Base-by-base conservation (phyloP, 2,113 vertebrate genomes). In the Xiphophorus maculatus region DNA sequence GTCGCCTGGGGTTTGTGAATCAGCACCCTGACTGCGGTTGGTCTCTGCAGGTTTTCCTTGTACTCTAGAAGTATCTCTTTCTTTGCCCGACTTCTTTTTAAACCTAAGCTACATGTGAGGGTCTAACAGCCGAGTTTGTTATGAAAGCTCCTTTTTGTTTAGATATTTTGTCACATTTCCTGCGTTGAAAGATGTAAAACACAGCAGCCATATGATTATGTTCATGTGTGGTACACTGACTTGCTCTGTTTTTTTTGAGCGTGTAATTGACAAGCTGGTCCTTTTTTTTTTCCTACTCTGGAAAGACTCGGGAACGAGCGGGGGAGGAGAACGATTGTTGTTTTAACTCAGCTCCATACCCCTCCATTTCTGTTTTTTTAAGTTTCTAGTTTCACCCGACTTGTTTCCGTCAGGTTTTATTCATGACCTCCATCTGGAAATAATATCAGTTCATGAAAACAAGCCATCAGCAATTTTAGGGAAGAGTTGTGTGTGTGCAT, bases 391-490 rank as follows among this genome's bases (percentile, higher is more conserved):
- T 95, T 94, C 93, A 92, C 90, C 88, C 85, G 35, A 91, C 86
- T 91, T 87, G 84, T 94, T 94, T 94, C 93, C 90, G 89, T 92
- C 74, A 48, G 82, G 88, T 94, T 93, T 92, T 92, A 94, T 94
- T 94, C 91, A 93, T 92, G 90, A 92, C 85, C 92, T 89, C 93
- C 94, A 95, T 95, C 94, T 95, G 94, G 93, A 95, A 95, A 94
- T 94, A 92, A 95, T 95, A 94, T 93, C 82, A 82, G 86, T 85
- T 89, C 87, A 90, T 87, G 90, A 92, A 94, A 94, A 91, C 87
- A 93, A 91, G 84, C 86, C 91, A 84, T 92, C 88, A 91, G 92
- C 90, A 90, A 88, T 91, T 90, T 89, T 89, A 78, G 82, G 76
- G 74, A 87, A 77, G 77, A 87, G 58, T 79, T 66, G 76, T 42